Base-by-base conservation (phyloP, 1,140 invertebrate genomes). In the Stenopsyche tienmushanensis region DNA sequence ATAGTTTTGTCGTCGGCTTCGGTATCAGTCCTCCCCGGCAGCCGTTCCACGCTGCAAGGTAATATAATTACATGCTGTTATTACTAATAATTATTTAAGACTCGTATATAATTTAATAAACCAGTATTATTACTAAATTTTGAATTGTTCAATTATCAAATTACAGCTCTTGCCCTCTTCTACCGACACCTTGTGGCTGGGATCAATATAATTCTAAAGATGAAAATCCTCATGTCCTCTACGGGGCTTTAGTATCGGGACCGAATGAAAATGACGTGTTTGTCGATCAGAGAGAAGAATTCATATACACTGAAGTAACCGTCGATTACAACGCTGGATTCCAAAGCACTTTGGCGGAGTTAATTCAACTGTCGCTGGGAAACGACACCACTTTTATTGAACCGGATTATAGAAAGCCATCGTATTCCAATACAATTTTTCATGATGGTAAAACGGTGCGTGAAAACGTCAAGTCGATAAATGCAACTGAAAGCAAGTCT, bases 1-100 rank as follows among this genome's bases (percentile, higher is more conserved):
- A 82, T 45, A 88, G 86, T 71, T 89, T 79, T 71, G 83, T 88
- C 0, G 82, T 88, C 18, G 87, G 87, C 5, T 88, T 82, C 72
- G 87, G 86, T 1, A 72, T 75, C 34, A 83, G 86, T 73, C 82
- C 82, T 47, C 86, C 86, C 0, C 73, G 67, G 26, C 76, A 82
- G 62, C 80, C 82, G 1, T 77, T 82, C 68, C 83, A 85, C 69
- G 78, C 81, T 7, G 80, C 82, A 2, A 84, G 81, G 80, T 82
- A 73, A 25, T n/a, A 23, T 18, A 50, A 72, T 44, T 53, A 53
- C 15, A n/a, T n/a, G n/a, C n/a, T n/a, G n/a, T 9, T 49, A n/a
- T 44, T 52, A 57, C 18, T 44, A 49, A 15, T 3, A 39, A 39
- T n/a, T 64, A 45, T 25, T 67, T 64, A 47, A 25, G 17, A 59